phyloP scores from a whole-genome alignment of 2,113 vertebrate genomes.

The Scophthalmus maximus region DNA sequence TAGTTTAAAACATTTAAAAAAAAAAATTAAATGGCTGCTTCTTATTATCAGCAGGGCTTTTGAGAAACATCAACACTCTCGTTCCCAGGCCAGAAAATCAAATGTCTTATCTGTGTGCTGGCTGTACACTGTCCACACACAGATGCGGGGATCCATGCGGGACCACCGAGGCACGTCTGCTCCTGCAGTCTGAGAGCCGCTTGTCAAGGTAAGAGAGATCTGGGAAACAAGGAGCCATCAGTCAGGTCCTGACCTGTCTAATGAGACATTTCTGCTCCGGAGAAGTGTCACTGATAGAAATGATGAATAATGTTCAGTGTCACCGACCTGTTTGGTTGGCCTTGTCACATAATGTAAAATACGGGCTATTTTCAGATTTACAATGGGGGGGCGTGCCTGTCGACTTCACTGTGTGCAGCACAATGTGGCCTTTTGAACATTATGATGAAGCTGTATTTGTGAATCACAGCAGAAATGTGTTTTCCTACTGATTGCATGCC shows the following conservation, averaged over 20 bases:
- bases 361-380: conserved; percentile 28
- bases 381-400: conserved; percentile 12
- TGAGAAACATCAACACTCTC: conserved; percentile 73
- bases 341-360: conserved; percentile 55
- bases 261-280: conserved; percentile 67
- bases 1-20: conserved; percentile 18
- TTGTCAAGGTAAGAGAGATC: conserved; percentile 64
- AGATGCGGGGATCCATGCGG: conserved; percentile 65
- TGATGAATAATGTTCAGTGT: conserved; percentile 62
- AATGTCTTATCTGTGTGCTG: conserved; percentile 69
- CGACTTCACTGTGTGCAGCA: background rate
- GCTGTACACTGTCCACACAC: conserved; percentile 62
- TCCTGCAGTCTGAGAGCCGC: conserved; percentile 59
- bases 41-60: conserved; percentile 64
- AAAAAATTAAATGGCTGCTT: conserved; percentile 36
- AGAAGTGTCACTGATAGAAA: conserved; percentile 63
- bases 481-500: conserved; percentile 39
- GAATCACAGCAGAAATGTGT: conserved; percentile 31
- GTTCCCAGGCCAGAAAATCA: conserved; percentile 70
- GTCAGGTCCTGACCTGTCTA: conserved; percentile 73
- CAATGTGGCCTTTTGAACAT: conserved; percentile 21
- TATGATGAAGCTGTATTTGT: conserved; percentile 13
- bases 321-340: conserved; percentile 38
- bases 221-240: conserved; percentile 64
- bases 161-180: conserved; percentile 62